Percentiles rank a stretch among this genome's conserved stretches.
These are phyloP conservation scores for Sphecodes monilicornis DNA, from an alignment of 2,888 invertebrate species.

Conservation along the genomic window DNA sequence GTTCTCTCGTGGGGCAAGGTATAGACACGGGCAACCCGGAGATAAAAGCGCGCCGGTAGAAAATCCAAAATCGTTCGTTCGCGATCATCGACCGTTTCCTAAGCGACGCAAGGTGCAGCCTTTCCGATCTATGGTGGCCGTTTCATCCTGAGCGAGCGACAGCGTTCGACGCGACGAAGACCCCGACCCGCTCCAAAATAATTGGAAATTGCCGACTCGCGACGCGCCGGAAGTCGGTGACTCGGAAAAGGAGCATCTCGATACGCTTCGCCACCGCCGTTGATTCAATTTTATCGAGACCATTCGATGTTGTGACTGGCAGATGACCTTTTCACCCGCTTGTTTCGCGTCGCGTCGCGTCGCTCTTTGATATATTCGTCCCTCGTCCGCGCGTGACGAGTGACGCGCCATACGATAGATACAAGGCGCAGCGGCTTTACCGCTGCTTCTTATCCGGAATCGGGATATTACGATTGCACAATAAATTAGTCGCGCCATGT, in stretches of 20 bases:
- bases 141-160: too few relatives aligned
- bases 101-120: background rate
- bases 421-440: background rate
- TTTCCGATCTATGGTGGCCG: background rate
- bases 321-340: slow-evolving; percentile 73
- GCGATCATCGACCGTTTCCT: too few relatives aligned
- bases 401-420: slow-evolving; percentile 5
- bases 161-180: too few relatives aligned
- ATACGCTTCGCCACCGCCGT: background rate
- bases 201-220: background rate
- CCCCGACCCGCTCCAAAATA: too few relatives aligned
- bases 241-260: background rate
- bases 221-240: background rate
- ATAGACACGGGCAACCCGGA: background rate
- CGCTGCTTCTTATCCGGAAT: background rate
- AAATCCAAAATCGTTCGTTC: background rate
- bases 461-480: background rate
- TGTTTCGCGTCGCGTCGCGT: background rate
- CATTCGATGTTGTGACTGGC: slow-evolving; percentile 69
- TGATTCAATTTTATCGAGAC: slow-evolving; percentile 52
- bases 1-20: too few relatives aligned
- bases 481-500: too few relatives aligned
- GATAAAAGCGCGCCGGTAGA: background rate
- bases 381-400: background rate
- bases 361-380: background rate